Evolutionary conservation across 2,888 invertebrate genomes (phyloP).

Genomic region (Zhuqinia jingwanae): DNA sequence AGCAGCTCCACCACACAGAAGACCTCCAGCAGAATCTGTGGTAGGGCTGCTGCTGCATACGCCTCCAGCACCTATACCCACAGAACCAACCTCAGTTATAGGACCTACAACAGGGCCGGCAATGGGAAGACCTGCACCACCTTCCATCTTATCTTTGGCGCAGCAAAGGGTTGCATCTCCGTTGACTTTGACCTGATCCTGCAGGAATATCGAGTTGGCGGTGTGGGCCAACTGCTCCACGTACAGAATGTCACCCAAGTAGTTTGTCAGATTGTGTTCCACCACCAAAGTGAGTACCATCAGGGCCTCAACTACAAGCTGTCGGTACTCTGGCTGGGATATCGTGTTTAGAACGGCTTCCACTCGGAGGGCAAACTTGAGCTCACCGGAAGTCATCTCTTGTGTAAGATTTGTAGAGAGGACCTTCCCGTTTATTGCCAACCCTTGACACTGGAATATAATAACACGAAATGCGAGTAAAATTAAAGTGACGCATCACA

Average conservation of each 20-base stretch:
- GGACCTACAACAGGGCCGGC: slow-evolving; percentile 82
- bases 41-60: slow-evolving; percentile 73
- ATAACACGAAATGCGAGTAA: too few species aligned
- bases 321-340: slow-evolving; percentile 98
- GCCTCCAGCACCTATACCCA: slow-evolving; percentile 80
- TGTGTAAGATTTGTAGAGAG: slow-evolving; percentile 96
- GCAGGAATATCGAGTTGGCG: slow-evolving; percentile 96
- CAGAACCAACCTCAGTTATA: too few species aligned
- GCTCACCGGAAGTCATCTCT: slow-evolving; percentile 99
- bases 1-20: slow-evolving; percentile 92
- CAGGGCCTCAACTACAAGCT: slow-evolving; percentile 97
- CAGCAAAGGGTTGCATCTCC: slow-evolving; percentile 97
- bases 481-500: too few species aligned
- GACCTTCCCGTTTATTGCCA: slow-evolving; percentile 94
- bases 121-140: slow-evolving; percentile 81
- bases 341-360: slow-evolving; percentile 98
- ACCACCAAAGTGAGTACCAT: slow-evolving; percentile 97
- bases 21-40: slow-evolving; percentile 80
- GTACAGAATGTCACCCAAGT: slow-evolving; percentile 90
- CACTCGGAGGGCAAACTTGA: slow-evolving; percentile 98
- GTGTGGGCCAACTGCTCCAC: slow-evolving; percentile 96
- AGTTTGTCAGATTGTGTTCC: slow-evolving; percentile 90
- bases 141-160: slow-evolving; percentile 87
- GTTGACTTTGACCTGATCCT: slow-evolving; percentile 92
- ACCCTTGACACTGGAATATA: slow-evolving; percentile 90